phyloP scores from a whole-genome alignment of 2,113 vertebrate genomes.

The Panthera tigris region DNA sequence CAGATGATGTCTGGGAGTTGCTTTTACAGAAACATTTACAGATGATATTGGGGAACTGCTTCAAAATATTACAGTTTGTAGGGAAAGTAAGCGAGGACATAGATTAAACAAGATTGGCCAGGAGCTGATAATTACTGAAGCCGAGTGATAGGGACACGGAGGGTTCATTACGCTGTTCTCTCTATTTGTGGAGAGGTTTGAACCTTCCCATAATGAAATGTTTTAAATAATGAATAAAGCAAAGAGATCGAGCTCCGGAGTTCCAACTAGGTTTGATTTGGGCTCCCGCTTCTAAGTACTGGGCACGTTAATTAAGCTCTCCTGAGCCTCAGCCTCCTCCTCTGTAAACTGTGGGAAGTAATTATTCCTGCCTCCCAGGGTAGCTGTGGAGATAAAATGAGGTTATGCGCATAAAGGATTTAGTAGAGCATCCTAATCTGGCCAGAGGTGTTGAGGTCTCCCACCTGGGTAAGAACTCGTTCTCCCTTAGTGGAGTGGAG shows the following conservation, averaged over 20 bases:
- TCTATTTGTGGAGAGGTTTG: neutral
- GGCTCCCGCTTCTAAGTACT: neutral
- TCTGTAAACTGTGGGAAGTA: slow-evolving; percentile 8
- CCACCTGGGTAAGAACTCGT: neutral
- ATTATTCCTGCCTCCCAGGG: neutral
- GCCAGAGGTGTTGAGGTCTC: neutral
- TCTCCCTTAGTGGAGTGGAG: neutral
- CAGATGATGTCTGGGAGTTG: neutral
- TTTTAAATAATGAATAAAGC: neutral
- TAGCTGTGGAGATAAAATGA: slow-evolving; percentile 8
- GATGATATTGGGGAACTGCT: neutral
- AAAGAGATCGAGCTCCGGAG: neutral
- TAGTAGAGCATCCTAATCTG: neutral
- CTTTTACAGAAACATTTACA: neutral
- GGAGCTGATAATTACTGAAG: neutral
- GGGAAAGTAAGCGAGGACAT: neutral
- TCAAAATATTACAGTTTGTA: neutral
- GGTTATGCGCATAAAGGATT: neutral
- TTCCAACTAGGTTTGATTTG: neutral
- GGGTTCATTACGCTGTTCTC: neutral
- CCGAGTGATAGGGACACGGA: neutral
- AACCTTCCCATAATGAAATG: slow-evolving; percentile 9
- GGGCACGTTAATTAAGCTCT: neutral
- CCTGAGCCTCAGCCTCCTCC: neutral
- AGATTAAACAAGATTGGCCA: neutral